These are phyloP conservation scores for Abscondita cerata DNA, from an alignment of 2,888 invertebrate species.

Conservation along the genomic window DNA sequence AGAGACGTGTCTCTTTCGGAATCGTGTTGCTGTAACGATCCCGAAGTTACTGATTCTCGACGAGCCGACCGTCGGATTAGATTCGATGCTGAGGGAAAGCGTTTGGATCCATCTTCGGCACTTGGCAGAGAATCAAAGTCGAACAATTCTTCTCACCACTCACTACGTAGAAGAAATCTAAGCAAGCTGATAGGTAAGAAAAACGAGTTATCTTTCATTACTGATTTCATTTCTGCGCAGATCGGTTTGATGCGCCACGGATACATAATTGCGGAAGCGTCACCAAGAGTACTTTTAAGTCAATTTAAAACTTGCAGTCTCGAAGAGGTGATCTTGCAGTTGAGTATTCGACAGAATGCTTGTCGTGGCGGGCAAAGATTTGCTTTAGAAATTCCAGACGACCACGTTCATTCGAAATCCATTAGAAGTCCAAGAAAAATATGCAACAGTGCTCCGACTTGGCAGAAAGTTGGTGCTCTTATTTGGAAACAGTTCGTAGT, in stretches of 20 bases:
- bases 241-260: conserved; percentile 1
- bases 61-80: conserved; percentile 4
- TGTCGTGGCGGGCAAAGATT: neutral
- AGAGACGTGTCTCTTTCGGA: conserved; percentile 2
- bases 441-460: neutral
- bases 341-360: neutral
- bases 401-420: neutral
- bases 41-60: neutral
- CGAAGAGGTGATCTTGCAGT: neutral
- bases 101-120: neutral
- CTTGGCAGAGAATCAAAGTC: neutral
- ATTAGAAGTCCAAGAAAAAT: neutral
- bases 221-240: neutral
- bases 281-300: neutral
- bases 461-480: conserved; percentile 72
- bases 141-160: neutral
- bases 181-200: neutral
- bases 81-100: neutral
- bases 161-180: conserved; percentile 6
- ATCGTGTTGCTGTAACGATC: neutral
- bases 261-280: neutral
- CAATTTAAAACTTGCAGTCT: neutral
- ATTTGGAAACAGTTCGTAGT: conserved; percentile 89
- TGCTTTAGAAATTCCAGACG: neutral
- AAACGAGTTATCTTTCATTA: neutral